Conservation (phyloP, 1,140 invertebrate genomes). For the Aphis gossypii region DNA sequence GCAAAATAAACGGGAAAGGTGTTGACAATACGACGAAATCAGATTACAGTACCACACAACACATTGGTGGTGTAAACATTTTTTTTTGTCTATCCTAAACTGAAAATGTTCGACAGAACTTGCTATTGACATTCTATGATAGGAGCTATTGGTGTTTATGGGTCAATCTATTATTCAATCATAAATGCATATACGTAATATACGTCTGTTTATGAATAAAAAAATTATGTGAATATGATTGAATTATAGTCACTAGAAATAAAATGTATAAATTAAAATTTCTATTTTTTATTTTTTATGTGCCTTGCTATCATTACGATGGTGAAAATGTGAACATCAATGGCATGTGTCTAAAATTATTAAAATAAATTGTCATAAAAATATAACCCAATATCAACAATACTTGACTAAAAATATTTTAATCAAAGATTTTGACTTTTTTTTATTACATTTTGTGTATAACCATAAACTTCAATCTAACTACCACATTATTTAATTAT, state of each 20-base stretch:
- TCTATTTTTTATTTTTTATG: not conserved
- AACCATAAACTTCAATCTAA: not conserved
- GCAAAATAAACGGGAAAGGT: not conserved
- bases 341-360: rapidly evolving
- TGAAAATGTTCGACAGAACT: not conserved
- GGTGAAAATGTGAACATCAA: not conserved
- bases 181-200: not conserved
- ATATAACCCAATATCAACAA: not conserved
- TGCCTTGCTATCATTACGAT: not conserved
- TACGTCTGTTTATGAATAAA: not conserved
- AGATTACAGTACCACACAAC: not conserved
- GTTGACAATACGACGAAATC: not conserved
- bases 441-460: not conserved
- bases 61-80: not conserved
- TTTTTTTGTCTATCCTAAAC: not conserved
- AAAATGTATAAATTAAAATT: not conserved
- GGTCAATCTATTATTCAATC: not conserved
- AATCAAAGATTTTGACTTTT: not conserved
- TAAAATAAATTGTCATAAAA: not conserved
- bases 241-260: not conserved
- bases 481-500: not conserved
- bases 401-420: not conserved
- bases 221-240: not conserved
- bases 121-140: not conserved
- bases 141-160: not conserved